Base-by-base conservation (phyloP, 2,888 invertebrate genomes). In the Meta bourneti region DNA sequence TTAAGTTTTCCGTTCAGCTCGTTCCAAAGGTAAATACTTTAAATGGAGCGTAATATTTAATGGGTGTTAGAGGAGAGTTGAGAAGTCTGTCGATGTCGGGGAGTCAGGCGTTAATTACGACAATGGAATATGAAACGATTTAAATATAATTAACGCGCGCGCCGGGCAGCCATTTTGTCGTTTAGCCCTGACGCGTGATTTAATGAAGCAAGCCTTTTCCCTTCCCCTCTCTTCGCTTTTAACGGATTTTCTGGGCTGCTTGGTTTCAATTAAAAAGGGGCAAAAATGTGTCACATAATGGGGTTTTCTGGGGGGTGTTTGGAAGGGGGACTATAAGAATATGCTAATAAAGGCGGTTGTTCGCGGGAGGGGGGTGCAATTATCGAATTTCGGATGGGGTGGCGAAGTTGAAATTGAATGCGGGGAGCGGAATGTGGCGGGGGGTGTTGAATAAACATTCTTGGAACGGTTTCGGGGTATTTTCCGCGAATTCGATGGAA, bases 101-200 rank as follows among this genome's bases (percentile, higher is more conserved):
- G 81, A 34, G 81, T n/a, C 61, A 20, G 19, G 61, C 78, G 78
- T 81, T 91, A 91, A 87, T 91, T 86, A 80, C 86, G 86, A 87
- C 86, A 91, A 82, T 82, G 81, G 85, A 85, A 90, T 91, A 91
- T 91, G 86, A 78, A 87, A 80, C 86, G 86, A 91, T 91, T 91
- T 91, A 91, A 91, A 91, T 91, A 91, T 91, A 91, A 91, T 91
- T 91, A 91, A 87, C 91, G 75, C 77, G 19, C 16, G 34, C 70
- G 89, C 54, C 71, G 69, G 48, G 75, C 54, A 52, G 75, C 83
- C 79, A 83, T 89, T 89, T 89, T 89, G 89, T 89, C 86, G 61
- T 69, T 61, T 54, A 52, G 19, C 84, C 34, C 69, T 61, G 79
- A 20, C 84, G 74, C 84, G 90, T 61, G 90, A 83, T 87, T 87